These are phyloP conservation scores for Lycocorax pyrrhopterus DNA, from an alignment of 2,113 vertebrate genomes.

Conservation along the genomic window DNA sequence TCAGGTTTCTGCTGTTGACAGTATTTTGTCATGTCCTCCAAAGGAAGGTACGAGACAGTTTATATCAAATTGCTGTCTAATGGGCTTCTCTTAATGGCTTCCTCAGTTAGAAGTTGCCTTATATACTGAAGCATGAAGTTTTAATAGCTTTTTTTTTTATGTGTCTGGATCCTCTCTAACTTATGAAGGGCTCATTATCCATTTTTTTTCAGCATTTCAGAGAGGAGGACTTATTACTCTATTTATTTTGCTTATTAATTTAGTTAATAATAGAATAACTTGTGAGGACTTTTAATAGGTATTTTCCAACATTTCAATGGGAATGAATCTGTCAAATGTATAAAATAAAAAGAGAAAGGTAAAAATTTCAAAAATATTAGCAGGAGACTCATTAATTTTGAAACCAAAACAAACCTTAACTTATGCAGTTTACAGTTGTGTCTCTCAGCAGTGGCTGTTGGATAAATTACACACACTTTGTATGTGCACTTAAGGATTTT, in stretches of 20 bases:
- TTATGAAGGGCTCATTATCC: not conserved
- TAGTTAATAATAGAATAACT: not conserved
- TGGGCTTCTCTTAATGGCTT: not conserved
- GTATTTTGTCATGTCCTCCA: not conserved
- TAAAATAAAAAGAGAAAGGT: not conserved
- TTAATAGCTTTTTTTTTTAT: not conserved
- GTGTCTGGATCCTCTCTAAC: not conserved
- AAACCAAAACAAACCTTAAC: not conserved
- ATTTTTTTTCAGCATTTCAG: not conserved
- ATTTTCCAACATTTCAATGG: not conserved
- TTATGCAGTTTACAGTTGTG: not conserved
- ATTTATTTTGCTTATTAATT: not conserved
- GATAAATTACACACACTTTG: not conserved
- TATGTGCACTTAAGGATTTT: not conserved
- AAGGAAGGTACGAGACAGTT: not conserved
- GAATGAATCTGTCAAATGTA: not conserved
- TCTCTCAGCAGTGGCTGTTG: not conserved
- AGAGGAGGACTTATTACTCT: not conserved
- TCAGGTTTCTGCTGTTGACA: not conserved
- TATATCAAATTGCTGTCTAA: not conserved
- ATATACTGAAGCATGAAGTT: not conserved
- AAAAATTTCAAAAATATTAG: not conserved
- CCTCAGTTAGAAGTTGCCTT: not conserved
- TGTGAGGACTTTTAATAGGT: not conserved
- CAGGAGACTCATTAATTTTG: not conserved